These are phyloP conservation scores for Eumacrocentrus americanus DNA, from an alignment of 2,888 invertebrate genomes.

Conservation along the genomic window DNA sequence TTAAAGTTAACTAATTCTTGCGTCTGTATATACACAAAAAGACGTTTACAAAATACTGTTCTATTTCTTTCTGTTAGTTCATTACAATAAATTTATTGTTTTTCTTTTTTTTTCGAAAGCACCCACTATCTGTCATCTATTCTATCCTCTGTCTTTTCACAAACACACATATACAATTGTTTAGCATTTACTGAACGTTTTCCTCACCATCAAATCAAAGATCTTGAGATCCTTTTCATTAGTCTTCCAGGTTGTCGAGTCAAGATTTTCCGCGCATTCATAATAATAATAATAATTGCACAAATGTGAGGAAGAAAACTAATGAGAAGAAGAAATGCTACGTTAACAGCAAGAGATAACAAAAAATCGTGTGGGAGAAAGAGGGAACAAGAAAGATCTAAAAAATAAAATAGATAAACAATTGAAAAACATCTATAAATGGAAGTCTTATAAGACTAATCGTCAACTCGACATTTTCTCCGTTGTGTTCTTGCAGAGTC, in stretches of 20 bases:
- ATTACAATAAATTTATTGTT: slow-evolving; percentile 9
- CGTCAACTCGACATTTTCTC: slow-evolving; percentile 23
- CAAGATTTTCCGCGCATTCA: not conserved
- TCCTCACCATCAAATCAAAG: not conserved
- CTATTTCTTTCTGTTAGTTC: not conserved
- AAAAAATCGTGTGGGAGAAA: slow-evolving; percentile 15
- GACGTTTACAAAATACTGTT: not conserved
- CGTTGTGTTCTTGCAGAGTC: slow-evolving; percentile 78
- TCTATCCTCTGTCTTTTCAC: not conserved
- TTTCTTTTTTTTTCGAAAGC: slow-evolving; percentile 18
- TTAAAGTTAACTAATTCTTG: too few species aligned
- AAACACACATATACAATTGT: not conserved
- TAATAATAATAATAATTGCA: not conserved
- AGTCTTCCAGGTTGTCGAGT: not conserved
- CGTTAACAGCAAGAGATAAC: not conserved
- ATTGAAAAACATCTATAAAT: slow-evolving; percentile 22
- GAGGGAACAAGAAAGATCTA: slow-evolving; percentile 11
- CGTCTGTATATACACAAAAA: not conserved
- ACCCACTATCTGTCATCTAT: too few species aligned
- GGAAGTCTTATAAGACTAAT: slow-evolving; percentile 24
- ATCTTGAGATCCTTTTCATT: too few species aligned
- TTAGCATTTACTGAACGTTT: not conserved
- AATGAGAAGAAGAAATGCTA: not conserved
- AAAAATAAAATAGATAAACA: slow-evolving; percentile 19
- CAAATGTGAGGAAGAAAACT: not conserved